phyloP scores from a whole-genome alignment of 2,797 vertebrate species.

The Betta splendens region DNA sequence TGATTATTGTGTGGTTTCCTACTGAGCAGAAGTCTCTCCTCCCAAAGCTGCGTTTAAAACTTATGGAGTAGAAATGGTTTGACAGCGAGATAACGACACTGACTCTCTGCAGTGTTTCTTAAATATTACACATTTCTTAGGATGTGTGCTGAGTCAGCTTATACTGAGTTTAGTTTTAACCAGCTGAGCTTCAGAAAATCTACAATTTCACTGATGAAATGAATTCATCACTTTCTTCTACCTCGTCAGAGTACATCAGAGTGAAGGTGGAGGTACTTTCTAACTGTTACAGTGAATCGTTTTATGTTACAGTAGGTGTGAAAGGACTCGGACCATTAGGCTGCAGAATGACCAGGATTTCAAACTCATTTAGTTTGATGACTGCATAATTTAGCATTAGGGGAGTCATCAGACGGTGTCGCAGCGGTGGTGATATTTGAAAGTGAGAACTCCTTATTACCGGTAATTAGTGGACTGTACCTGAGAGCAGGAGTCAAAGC shows the following conservation, averaged over 20 bases:
- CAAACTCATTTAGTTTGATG: slow-evolving; percentile 62
- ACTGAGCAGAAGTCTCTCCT: not conserved
- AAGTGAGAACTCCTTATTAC: slow-evolving; percentile 50
- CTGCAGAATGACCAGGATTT: slow-evolving; percentile 47
- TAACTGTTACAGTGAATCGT: slow-evolving; percentile 48
- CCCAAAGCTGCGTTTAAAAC: too few relatives aligned
- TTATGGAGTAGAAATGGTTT: too few relatives aligned
- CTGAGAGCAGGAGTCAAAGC: slow-evolving; percentile 48
- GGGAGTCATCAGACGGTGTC: slow-evolving; percentile 39
- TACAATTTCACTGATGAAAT: slow-evolving; percentile 18
- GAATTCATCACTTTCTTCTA: slow-evolving; percentile 16
- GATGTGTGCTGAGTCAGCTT: too few relatives aligned
- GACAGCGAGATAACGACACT: too few relatives aligned
- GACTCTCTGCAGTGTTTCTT: too few relatives aligned
- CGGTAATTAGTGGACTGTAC: slow-evolving; percentile 45
- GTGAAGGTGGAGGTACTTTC: slow-evolving; percentile 42
- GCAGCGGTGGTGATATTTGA: slow-evolving; percentile 46
- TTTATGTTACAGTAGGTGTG: slow-evolving; percentile 45
- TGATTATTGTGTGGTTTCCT: too few relatives aligned
- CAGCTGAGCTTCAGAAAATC: too few relatives aligned
- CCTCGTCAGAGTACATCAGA: slow-evolving; percentile 13
- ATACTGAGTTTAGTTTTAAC: too few relatives aligned
- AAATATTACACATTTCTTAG: too few relatives aligned
- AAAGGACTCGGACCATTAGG: slow-evolving; percentile 50
- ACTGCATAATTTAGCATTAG: slow-evolving; percentile 63